A percentile compares a stretch with the other conserved stretches of the same genome.
These are phyloP conservation scores for Drosophila percnosoma DNA, from an alignment of 2,888 invertebrate genomes.

Conservation along the genomic window DNA sequence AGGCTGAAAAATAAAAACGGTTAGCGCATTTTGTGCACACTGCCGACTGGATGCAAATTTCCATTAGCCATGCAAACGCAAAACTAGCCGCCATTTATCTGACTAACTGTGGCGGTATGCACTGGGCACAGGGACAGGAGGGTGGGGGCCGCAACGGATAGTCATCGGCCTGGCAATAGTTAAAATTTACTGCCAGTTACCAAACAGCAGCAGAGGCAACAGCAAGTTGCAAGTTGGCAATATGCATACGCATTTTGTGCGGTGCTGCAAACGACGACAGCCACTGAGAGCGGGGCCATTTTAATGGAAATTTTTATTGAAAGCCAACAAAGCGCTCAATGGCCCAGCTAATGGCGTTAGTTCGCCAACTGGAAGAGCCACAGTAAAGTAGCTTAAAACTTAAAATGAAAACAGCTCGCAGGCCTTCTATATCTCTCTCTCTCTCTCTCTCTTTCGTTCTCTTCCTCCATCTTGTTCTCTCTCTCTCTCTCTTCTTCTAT, in stretches of 20 bases:
- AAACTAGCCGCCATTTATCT: conserved; percentile 79
- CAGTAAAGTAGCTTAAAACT: conserved; percentile 74
- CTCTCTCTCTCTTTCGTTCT: background rate
- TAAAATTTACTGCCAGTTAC: conserved; percentile 79
- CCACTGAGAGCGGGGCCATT: conserved; percentile 54
- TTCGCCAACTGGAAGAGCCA: conserved; percentile 57
- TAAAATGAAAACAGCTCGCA: conserved; percentile 58
- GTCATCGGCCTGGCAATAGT: conserved; percentile 73
- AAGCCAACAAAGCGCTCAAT: conserved; percentile 80
- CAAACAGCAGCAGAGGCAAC: conserved; percentile 25
- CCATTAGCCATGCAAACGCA: conserved; percentile 81
- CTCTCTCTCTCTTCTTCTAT: background rate
- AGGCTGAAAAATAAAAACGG: conserved; percentile 32
- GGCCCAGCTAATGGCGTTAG: conserved; percentile 79
- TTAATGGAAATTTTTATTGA: conserved; percentile 80
- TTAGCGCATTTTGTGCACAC: conserved; percentile 60
- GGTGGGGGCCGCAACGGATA: conserved; percentile 27
- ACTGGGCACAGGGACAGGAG: conserved; percentile 1
- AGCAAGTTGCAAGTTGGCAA: conserved; percentile 75
- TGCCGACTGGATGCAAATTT: conserved; percentile 78
- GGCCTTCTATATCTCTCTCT: conserved; percentile 3
- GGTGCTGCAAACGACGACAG: conserved; percentile 40
- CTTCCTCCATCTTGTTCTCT: background rate
- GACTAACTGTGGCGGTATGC: conserved; percentile 62
- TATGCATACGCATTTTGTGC: conserved; percentile 79